Evolutionary conservation across 2,113 vertebrate genomes (phyloP).

Genomic region (Sapajus apella): DNA sequence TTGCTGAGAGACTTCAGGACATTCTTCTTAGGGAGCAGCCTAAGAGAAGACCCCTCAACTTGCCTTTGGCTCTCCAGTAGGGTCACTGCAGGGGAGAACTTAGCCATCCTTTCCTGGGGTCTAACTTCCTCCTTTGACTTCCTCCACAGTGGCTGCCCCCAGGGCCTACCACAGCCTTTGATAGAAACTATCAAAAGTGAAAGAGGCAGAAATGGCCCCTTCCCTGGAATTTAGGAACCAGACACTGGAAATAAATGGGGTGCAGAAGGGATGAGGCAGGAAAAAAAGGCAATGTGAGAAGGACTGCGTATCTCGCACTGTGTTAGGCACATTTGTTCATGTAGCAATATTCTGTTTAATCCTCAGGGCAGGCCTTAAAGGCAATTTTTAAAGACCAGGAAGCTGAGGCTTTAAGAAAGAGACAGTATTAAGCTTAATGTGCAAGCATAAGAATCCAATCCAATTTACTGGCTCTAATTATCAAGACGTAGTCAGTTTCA

Average conservation of each 20-base stretch:
- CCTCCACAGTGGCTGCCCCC: rapidly evolving
- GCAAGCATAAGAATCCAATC: not conserved
- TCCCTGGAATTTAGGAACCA: not conserved
- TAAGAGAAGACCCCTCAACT: rapidly evolving
- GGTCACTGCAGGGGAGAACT: not conserved
- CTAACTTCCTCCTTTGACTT: not conserved
- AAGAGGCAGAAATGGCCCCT: not conserved
- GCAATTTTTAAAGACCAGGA: not conserved
- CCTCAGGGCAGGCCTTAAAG: not conserved
- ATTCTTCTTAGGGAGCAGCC: no score
- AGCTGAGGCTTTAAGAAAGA: not conserved
- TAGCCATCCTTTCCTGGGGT: not conserved
- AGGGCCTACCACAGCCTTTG: not conserved
- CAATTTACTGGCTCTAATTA: not conserved
- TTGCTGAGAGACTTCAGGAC: not conserved
- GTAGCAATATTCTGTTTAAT: not conserved
- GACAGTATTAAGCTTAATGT: not conserved
- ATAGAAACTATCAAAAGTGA: not conserved
- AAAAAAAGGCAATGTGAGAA: not conserved
- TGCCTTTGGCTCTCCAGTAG: not conserved
- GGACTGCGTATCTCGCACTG: not conserved
- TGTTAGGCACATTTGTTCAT: not conserved
- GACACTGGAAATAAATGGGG: not conserved
- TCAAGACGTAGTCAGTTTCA: rapidly evolving
- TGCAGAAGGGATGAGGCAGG: not conserved